Evolutionary conservation across 2,797 vertebrate species (phyloP).

Genomic region (Rachycentron canadum): DNA sequence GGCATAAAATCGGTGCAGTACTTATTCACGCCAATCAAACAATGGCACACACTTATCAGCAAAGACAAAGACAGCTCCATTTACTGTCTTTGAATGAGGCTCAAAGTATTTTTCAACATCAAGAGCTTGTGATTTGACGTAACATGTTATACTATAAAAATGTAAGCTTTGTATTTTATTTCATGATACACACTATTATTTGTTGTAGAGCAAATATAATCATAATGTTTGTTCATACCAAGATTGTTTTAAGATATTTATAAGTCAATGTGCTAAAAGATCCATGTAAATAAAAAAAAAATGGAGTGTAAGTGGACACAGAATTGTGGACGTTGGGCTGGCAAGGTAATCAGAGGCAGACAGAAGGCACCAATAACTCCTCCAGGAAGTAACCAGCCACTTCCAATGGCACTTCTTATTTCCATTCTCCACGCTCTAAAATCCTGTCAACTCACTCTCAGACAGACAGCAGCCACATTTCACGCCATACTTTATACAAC

Average conservation of each 20-base stretch:
- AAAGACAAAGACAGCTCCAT: neutral
- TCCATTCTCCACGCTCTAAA: slow-evolving; percentile 81
- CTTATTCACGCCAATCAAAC: neutral
- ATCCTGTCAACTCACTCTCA: slow-evolving; percentile 81
- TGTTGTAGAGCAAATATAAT: neutral
- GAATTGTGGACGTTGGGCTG: slow-evolving; percentile 72
- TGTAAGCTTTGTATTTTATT: neutral
- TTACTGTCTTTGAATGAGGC: neutral
- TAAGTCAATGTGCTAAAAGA: slow-evolving; percentile 42
- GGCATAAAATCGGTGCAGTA: neutral
- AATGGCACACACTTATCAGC: neutral
- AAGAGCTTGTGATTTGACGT: neutral
- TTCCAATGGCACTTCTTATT: slow-evolving; percentile 80
- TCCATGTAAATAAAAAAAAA: slow-evolving; percentile 74
- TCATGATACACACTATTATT: no score
- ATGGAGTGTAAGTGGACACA: slow-evolving; percentile 69
- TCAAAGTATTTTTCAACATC: neutral
- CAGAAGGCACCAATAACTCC: slow-evolving; percentile 76
- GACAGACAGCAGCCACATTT: slow-evolving; percentile 80
- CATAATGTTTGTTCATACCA: slow-evolving; percentile 12
- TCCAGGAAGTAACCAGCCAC: slow-evolving; percentile 73
- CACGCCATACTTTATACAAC: slow-evolving; percentile 76
- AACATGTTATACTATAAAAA: neutral
- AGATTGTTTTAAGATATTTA: slow-evolving; percentile 42
- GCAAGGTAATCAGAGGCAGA: slow-evolving; percentile 71